A percentile compares a stretch with the other conserved stretches of the same genome.
phyloP scores from a whole-genome alignment of 1,140 invertebrate species.

The Zaprionus camerounensis region DNA sequence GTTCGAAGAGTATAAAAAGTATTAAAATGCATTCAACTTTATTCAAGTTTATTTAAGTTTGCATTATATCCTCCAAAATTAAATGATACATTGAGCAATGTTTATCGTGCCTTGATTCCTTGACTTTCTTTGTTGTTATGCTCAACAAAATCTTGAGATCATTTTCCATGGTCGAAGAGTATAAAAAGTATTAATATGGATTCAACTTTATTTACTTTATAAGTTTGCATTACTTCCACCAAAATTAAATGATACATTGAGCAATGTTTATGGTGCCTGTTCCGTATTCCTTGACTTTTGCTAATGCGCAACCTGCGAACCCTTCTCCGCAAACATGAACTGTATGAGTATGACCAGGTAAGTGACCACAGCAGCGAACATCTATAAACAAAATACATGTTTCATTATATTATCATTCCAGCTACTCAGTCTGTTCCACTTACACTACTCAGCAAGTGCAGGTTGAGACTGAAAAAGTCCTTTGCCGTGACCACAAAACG shows the following conservation, averaged over 20 bases:
- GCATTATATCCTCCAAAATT: no score
- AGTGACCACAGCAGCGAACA: conserved; percentile 78
- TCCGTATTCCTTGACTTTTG: no score
- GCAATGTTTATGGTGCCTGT: background rate
- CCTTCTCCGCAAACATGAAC: conserved; percentile 77
- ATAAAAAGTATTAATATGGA: no score
- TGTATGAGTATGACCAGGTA: conserved; percentile 81
- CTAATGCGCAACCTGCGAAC: background rate
- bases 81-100: no score
- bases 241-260: background rate
- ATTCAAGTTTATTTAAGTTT: no score
- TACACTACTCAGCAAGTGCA: conserved; percentile 71
- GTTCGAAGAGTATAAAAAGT: no score
- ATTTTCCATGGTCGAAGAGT: no score
- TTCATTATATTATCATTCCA: no score
- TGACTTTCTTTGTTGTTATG: no score
- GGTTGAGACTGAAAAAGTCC: conserved; percentile 76
- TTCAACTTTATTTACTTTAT: background rate
- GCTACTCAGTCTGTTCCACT: conserved; percentile 13
- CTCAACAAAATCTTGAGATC: no score
- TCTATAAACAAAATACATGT: conserved; percentile 34
- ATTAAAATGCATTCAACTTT: no score
- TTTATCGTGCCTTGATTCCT: no score
- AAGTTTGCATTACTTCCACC: background rate
- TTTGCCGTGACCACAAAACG: conserved; percentile 75